Conservation (phyloP, 2,797 vertebrate genomes). For the Enteromius unitaeniatus region DNA sequence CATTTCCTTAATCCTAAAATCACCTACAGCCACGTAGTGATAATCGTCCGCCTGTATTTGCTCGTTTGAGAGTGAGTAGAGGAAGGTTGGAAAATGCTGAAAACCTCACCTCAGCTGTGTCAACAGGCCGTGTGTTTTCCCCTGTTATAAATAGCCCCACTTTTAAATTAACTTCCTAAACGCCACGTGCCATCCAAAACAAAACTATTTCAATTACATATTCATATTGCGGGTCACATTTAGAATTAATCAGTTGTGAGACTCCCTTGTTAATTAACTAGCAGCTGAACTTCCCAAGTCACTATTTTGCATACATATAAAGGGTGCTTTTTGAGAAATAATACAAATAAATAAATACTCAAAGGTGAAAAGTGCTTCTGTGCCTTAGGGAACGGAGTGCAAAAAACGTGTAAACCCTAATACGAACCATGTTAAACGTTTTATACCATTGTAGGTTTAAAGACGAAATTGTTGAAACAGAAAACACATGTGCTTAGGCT, state of each 20-base stretch:
- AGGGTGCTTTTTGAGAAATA: neutral
- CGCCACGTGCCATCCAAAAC: conserved; percentile 47
- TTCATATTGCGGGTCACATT: neutral
- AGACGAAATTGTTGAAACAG: neutral
- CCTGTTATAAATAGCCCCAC: conserved; percentile 52
- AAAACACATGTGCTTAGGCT: conserved; percentile 9
- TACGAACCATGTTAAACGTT: neutral
- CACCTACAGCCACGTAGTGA: conserved; percentile 25
- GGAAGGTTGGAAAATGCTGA: conserved; percentile 59
- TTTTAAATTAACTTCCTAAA: conserved; percentile 54
- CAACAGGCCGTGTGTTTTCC: conserved; percentile 60
- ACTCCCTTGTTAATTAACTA: neutral
- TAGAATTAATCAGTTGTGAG: neutral
- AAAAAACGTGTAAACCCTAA: neutral
- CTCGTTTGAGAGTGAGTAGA: conserved; percentile 30
- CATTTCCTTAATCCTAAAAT: conserved; percentile 9
- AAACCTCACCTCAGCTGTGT: conserved; percentile 66
- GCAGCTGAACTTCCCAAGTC: neutral
- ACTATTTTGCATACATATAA: neutral
- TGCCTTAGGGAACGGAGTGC: neutral
- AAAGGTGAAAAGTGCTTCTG: conserved; percentile 1
- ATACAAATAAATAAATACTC: neutral
- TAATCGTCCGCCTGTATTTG: conserved; percentile 35
- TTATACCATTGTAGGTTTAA: neutral
- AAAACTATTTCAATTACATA: conserved; percentile 37